Conservation (phyloP, 1,140 invertebrate species). For the Zaprionus capensis region DNA sequence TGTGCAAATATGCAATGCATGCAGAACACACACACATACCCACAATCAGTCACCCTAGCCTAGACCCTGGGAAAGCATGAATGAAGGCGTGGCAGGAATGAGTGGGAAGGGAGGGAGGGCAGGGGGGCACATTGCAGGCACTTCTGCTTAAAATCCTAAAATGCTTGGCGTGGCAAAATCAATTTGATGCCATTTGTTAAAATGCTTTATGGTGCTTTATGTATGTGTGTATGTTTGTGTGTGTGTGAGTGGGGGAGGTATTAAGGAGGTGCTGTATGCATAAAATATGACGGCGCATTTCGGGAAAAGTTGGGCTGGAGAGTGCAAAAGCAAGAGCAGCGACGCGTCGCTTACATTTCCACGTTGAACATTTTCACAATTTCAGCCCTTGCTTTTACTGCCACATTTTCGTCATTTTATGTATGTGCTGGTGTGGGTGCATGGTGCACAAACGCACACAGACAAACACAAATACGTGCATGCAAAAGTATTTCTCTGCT, state of each 20-base stretch:
- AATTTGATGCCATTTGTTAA: constrained; percentile 78
- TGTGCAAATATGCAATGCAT: constrained; percentile 59
- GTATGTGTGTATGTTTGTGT: constrained; percentile 13
- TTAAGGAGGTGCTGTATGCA: constrained; percentile 34
- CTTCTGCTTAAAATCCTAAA: constrained; percentile 58
- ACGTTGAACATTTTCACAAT: constrained; percentile 41
- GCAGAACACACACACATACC: constrained; percentile 18
- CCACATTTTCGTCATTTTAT: constrained; percentile 50
- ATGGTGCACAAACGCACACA: background rate
- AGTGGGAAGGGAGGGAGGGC: background rate
- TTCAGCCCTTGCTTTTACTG: constrained; percentile 38
- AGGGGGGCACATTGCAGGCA: constrained; percentile 1
- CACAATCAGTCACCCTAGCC: constrained; percentile 20
- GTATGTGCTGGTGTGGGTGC: constrained; percentile 22
- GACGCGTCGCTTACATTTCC: constrained; percentile 14
- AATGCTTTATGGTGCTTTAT: constrained; percentile 50
- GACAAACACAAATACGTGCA: background rate
- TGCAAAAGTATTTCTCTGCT: constrained; percentile 16
- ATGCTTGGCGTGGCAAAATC: constrained; percentile 74
- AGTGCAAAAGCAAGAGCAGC: constrained; percentile 39
- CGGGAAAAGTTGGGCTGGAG: constrained; percentile 40
- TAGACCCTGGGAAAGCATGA: constrained; percentile 1
- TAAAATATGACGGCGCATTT: constrained; percentile 54
- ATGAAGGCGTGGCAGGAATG: background rate
- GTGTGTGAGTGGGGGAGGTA: constrained; percentile 7